Evolutionary conservation across 2,888 invertebrate species (phyloP), one percentile per base, ranked within the genome.

Genomic region (Oasisia sp.): DNA sequence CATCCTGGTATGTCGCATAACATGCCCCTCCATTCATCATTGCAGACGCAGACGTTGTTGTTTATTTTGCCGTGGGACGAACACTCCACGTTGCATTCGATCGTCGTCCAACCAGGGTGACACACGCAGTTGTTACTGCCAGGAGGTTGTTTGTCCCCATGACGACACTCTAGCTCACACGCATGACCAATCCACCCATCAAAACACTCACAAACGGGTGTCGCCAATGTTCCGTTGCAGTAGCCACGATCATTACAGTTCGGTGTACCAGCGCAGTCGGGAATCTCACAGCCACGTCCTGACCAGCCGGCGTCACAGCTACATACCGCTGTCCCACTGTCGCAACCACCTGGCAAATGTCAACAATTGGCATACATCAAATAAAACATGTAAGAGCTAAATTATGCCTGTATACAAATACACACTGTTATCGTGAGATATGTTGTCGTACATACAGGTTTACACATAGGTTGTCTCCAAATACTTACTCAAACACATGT

Each of bases 1-100:
- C 95, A 95, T 4, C 95, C 95, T 14, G 94, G 94, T 14, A 92
- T 92, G 91, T 95, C 94, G 93, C 95, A 95, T n/a, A 94, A 45
- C 19, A n/a, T 45, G 5, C 95, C 95, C 32, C 95, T 92, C 94
- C 94, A 95, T 91, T 94, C 94, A n/a, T 93, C 93, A 44, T 94
- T 93, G 93, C 95, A 95, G 32, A 38, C 14, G 94, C 95, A 95
- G 11, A 32, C 89, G 4, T 92, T 93, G n/a, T 45, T 56, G n/a
- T 92, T 89, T 12, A 95, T 93, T 2, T 58, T 90, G 32, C 95
- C 95, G 92, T 94, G 94, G 50, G 93, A 91, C 0, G 94, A 94
- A 91, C 95, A 95, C 92, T 94, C 94, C 0, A 93, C 93, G 92
- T 95, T 94, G 93, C 95, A 95, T 92, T 94, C 94, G 50, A 94